Base-by-base conservation (phyloP, 2,113 vertebrate genomes). In the Monarcha castaneiventris region DNA sequence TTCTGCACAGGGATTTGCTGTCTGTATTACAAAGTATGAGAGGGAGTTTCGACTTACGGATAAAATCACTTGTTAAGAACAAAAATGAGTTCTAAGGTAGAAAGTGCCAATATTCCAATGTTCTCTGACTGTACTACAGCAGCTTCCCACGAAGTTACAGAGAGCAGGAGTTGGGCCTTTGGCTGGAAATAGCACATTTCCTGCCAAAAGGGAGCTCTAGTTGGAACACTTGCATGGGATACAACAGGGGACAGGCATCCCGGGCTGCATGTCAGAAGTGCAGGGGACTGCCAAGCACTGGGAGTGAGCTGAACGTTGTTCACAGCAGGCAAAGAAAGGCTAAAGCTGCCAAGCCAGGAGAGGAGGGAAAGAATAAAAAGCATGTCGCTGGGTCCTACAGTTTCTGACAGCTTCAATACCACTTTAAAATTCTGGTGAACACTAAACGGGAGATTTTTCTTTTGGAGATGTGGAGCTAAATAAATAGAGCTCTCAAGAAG, bases 1-100 rank as follows among this genome's bases (percentile, higher is more conserved):
- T 74, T 67, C 30, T 84, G 76, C 39, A 48, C 23, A 14, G 48
- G 29, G 48, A 54, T 46, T 77, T 81, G 44, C 39, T 62, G 7
- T 59, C 51, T 3, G 0, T 29, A 49, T 51, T 51, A 80, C 33
- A 20, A 29, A 87, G 30, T 25, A 52, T 0, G 1, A 29, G 30
- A 82, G 10, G 17, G 13, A 64, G 33, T 30, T 55, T 72, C 0
- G 0, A 32, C 12, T 55, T 29, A 35, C 0, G 0, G 55, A 63
- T 56, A 89, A 89, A 82, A 67, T 21, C 7, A 1, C 17, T 80
- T 23, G 21, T 49, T 81, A n/a, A 48, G 37, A 46, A 82, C 61
- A 94, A 76, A 91, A 94, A 6, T 5, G 13, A 52, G 44, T 27
- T 84, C 27, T 61, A 43, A 82, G 56, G 19, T 7, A 66, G 61